Percentiles rank a stretch among this genome's conserved stretches.
phyloP scores from a whole-genome alignment of 2,113 vertebrate species.

The Stegostoma tigrinum region DNA sequence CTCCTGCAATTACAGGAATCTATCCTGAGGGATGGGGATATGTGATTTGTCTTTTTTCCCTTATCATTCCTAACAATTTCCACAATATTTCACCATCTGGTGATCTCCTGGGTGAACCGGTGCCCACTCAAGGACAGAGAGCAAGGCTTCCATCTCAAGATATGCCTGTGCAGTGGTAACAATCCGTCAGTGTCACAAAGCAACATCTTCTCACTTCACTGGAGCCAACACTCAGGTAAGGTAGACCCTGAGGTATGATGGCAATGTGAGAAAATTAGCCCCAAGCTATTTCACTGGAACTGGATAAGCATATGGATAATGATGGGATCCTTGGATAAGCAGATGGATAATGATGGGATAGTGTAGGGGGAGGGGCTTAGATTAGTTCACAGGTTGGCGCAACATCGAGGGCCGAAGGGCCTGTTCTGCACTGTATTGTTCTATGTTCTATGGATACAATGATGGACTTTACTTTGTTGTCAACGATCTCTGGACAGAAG shows the following conservation, averaged over 20 bases:
- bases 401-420: too few relatives aligned
- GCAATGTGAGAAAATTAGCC: not conserved
- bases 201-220: not conserved
- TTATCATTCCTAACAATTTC: not conserved
- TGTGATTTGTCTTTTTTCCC: not conserved
- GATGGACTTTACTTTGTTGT: not conserved
- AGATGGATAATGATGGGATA: too few relatives aligned
- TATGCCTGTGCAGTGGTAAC: not conserved
- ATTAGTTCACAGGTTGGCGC: too few relatives aligned
- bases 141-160: not conserved
- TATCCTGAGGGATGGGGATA: not conserved
- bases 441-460: too few relatives aligned
- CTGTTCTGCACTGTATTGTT: too few relatives aligned
- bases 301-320: too few relatives aligned
- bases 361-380: too few relatives aligned
- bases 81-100: not conserved
- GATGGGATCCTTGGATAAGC: too few relatives aligned
- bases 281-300: not conserved
- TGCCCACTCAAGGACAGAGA: not conserved
- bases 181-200: not conserved
- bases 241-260: not conserved
- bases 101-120: not conserved
- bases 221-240: not conserved
- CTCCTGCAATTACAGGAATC: not conserved
- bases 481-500: too few relatives aligned